Evolutionary conservation across 2,113 vertebrate genomes (phyloP), one percentile per base, ranked within the genome.

Genomic region (Sprattus sprattus): DNA sequence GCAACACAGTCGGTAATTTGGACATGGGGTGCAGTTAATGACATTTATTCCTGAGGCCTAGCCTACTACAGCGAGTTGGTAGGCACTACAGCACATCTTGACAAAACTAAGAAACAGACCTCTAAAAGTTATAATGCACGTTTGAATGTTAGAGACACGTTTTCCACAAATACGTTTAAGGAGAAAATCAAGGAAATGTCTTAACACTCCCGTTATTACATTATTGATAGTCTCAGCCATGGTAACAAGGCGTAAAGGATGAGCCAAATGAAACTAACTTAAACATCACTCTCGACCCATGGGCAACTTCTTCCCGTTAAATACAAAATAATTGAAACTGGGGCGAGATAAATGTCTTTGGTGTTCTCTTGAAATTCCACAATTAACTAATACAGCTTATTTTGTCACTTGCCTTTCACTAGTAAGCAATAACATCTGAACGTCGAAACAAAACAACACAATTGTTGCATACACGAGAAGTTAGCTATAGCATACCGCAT

Each of bases 391-490:
- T 16, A 78, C 71, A 28, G 15, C 4, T 28, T 11, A 2, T 4
- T 45, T 11, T 49, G 45, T 25, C 5, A n/a, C 0, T 10, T 20
- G 28, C n/a, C 16, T 83, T 18, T 46, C 50, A 20, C 45, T 44
- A 83, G 45, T 47, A 49, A 83, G 85, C 13, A 32, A 83, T 46
- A 47, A 57, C 50, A 60, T 45, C 39, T 57, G 45, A 44, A 50
- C 39, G 81, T 86, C 81, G 81, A 83, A 88, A 87, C 82, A 89
- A 91, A 93, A 92, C 92, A 91, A 86, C 44, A 52, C 60, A 39
- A 90, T 71, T 78, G 71, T 89, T 83, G 83, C 16, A 78, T 32
- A 71, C 71, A 32, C 71, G 86, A 49, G 45, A 83, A 84, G 52
- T 81, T 84, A 85, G 85, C 88, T 80, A 78, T 78, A 86, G 84